A percentile compares a stretch with the other conserved stretches of the same genome.
Conservation (phyloP, 2,113 vertebrate species). For the Motacilla tschutschensis region DNA sequence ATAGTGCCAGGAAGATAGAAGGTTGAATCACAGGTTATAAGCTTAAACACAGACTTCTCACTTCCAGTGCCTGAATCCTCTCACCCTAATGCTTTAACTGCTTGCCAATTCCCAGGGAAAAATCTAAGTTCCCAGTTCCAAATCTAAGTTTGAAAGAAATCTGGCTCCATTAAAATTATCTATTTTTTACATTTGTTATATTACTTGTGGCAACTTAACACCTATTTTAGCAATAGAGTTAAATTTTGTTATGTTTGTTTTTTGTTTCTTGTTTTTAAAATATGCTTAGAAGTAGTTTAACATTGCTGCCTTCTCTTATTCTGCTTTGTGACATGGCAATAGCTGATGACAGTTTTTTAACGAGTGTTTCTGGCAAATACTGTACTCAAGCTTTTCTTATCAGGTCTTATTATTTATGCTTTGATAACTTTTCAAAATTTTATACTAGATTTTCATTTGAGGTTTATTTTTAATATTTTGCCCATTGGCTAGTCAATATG, state of each 20-base stretch:
- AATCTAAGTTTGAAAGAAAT: not conserved
- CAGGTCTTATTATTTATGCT: not conserved
- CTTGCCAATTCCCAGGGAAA: not conserved
- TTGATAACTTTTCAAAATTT: not conserved
- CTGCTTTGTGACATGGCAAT: not conserved
- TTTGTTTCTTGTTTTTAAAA: not conserved
- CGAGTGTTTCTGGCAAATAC: not conserved
- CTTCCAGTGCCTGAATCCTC: not conserved
- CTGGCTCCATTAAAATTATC: rapidly evolving
- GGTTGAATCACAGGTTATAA: not conserved
- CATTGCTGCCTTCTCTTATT: not conserved
- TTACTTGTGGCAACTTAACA: not conserved
- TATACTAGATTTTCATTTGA: not conserved
- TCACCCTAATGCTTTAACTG: not conserved
- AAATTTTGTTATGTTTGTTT: rapidly evolving
- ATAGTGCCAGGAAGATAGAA: not conserved
- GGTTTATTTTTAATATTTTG: not conserved
- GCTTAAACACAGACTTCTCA: not conserved
- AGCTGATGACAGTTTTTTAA: not conserved
- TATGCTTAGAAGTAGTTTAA: not conserved
- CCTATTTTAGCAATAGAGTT: not conserved
- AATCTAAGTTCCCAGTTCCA: not conserved
- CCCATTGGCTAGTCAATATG: not conserved
- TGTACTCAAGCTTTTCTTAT: not conserved
- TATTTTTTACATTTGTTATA: not conserved